These are phyloP conservation scores for Halcyon leucocephala DNA, from an alignment of 2,797 vertebrate genomes.

Conservation along the genomic window DNA sequence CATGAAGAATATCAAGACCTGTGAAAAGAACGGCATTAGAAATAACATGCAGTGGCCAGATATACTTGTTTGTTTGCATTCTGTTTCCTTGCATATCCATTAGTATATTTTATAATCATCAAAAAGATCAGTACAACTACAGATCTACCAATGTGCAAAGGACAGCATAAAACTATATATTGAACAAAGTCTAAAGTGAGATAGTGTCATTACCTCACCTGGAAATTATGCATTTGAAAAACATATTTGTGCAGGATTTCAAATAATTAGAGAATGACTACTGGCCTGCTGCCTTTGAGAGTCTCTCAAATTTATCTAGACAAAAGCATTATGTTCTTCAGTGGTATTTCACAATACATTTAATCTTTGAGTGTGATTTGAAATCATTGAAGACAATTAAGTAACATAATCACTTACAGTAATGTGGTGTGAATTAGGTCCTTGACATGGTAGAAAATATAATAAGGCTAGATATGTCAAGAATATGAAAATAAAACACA, in stretches of 20 bases:
- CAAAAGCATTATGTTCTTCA: not conserved
- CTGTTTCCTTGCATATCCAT: not conserved
- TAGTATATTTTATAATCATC: not conserved
- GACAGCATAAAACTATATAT: not conserved
- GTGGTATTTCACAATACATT: not conserved
- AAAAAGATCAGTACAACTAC: not conserved
- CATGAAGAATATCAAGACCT: not conserved
- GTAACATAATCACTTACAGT: not conserved
- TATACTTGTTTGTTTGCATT: not conserved
- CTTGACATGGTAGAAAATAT: not conserved
- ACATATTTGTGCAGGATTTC: not conserved
- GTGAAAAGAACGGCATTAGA: not conserved
- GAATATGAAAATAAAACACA: not conserved
- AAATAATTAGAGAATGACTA: not conserved
- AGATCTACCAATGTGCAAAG: not conserved
- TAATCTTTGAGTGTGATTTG: not conserved
- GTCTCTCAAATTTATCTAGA: not conserved
- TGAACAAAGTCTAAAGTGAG: not conserved
- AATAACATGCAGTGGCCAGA: not conserved
- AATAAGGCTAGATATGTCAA: not conserved
- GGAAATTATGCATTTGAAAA: not conserved
- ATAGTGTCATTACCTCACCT: not conserved
- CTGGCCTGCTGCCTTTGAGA: not conserved
- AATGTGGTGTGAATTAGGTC: not conserved
- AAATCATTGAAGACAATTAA: not conserved